phyloP scores from a whole-genome alignment of 2,888 invertebrate genomes.

The Exephanes ischioxanthus region DNA sequence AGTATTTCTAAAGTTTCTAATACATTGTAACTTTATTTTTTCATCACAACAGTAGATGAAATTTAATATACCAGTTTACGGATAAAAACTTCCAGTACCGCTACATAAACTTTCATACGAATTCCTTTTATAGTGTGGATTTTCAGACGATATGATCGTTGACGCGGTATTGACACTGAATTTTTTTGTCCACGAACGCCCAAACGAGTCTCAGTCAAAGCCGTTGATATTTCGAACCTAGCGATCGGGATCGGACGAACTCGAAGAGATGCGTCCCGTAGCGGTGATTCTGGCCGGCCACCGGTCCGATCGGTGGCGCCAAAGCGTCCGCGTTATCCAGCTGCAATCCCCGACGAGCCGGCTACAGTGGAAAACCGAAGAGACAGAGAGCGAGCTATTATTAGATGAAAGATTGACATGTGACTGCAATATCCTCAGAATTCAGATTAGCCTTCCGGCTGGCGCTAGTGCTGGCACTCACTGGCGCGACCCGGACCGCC shows the following conservation, averaged over 20 bases:
- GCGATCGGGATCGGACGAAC: not conserved
- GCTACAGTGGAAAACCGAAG: not conserved
- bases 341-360: slow-evolving; percentile 8
- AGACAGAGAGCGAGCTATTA: slow-evolving; percentile 65
- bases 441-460: slow-evolving; percentile 72
- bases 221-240: not conserved
- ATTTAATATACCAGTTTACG: too few species aligned
- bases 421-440: slow-evolving; percentile 73
- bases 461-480: slow-evolving; percentile 53
- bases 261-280: not conserved
- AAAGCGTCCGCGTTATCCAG: slow-evolving; percentile 13
- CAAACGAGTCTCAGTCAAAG: not conserved
- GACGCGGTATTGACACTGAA: not conserved
- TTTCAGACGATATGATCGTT: not conserved
- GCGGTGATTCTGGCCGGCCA: not conserved
- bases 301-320: not conserved
- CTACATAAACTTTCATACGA: too few species aligned
- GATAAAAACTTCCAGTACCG: too few species aligned
- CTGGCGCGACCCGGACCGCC: slow-evolving; percentile 11
- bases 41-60: too few species aligned
- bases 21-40: too few species aligned
- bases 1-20: not conserved
- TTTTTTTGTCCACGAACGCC: not conserved
- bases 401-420: slow-evolving; percentile 72
- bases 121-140: too few species aligned